phyloP scores from a whole-genome alignment of 2,113 vertebrate genomes.

The Seriola aureovittata region DNA sequence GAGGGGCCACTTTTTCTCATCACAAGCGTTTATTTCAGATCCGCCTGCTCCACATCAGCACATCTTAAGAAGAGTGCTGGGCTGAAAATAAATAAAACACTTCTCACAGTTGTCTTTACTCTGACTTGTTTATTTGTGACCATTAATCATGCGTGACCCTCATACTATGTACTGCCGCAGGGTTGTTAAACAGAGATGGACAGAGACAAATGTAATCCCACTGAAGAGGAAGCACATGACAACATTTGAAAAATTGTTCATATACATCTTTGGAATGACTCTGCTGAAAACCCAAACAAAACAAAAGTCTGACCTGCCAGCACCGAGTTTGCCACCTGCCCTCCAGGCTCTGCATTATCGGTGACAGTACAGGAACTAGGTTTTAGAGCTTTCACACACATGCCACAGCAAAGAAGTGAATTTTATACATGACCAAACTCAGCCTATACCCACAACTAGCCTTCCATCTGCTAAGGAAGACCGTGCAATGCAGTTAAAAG shows the following conservation, averaged over 20 bases:
- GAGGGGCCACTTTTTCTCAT: conserved; percentile 69
- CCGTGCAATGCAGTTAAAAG: neutral
- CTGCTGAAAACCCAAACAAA: conserved; percentile 48
- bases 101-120: conserved; percentile 64
- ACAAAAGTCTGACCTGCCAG: conserved; percentile 13
- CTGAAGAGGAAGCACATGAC: conserved; percentile 63
- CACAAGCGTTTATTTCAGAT: conserved; percentile 56
- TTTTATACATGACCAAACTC: too few relatives aligned
- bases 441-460: neutral
- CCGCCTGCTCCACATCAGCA: conserved; percentile 22
- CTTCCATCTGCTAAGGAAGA: neutral
- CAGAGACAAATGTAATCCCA: conserved; percentile 65
- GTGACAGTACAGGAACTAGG: neutral
- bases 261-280: conserved; percentile 62
- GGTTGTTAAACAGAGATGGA: conserved; percentile 64
- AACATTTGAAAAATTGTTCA: conserved; percentile 60
- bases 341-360: neutral
- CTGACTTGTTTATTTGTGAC: conserved; percentile 64
- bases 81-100: conserved; percentile 71
- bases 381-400: neutral
- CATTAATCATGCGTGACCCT: conserved; percentile 64
- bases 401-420: neutral
- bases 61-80: conserved; percentile 33
- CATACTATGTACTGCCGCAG: neutral
- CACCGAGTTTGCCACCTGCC: conserved; percentile 25